Evolutionary conservation across 2,113 vertebrate genomes (phyloP), one percentile per base, ranked within the genome.

Genomic region (Chloropsis cyanopogon): DNA sequence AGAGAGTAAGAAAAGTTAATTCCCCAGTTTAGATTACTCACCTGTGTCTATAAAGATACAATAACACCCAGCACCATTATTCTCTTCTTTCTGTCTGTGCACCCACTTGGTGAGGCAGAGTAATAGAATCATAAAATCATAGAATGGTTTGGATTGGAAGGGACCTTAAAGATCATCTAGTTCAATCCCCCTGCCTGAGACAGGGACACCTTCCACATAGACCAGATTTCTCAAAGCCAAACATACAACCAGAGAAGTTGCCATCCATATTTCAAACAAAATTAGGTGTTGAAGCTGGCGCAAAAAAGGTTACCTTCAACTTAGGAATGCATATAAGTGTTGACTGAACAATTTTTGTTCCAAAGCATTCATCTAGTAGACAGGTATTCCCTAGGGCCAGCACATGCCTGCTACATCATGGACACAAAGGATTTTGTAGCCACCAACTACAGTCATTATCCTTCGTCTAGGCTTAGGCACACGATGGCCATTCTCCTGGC

Each of bases 241-340:
- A 31, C 44, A 44, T 17, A 28, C 10, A 50, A 52, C 11, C 60
- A 72, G 44, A 87, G 42, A 46, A 61, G 11, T 25, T 56, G 31
- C 12, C 50, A 39, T 54, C 31, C 9, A 28, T 61, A 59, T 75
- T 22, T 61, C 22, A 85, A n/a, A 52, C 12, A 73, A 65, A 69
- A 57, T 41, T 75, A 76, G 33, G 3, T 53, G 29, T 19, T 64
- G 41, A 92, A 80, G n/a, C 5, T 73, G 76, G 25, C 21, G 20
- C 22, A 14, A 1, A 1, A 49, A 69, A 53, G 6, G 13, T 54
- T 88, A 18, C 22, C 42, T 90, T 86, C 23, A 35, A n/a, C 7
- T 37, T 25, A 70, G 25, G 11, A 89, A 57, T 1, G 1, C 4
- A 7, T 28, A 0, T 25, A 72, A 64, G 6, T 37, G 12, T n/a